Base-by-base conservation (phyloP, 2,797 vertebrate genomes). In the Halcyon chelicuti region DNA sequence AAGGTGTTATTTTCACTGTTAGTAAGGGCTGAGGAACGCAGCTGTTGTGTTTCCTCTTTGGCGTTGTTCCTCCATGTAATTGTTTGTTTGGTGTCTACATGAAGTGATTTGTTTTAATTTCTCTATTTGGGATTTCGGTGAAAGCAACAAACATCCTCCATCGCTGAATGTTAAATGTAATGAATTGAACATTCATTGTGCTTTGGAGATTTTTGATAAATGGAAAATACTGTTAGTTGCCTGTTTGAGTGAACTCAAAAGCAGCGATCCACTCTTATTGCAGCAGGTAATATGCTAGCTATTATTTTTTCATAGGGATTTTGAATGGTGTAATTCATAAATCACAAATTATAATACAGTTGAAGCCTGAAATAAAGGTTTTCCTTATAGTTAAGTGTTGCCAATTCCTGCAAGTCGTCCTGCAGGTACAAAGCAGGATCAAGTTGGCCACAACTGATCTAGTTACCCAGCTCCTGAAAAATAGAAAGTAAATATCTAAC, bases 61-160 rank as follows among this genome's bases (percentile, higher is more conserved):
- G 81, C 54, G 1, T 60, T 67, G 68, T 86, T 93, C 73, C 60
- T 88, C 58, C 44, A 4, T 58, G n/a, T 80, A 93, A 75, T 94
- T 96, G 83, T 95, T 97, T 96, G 84, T 95, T 96, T 97, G 88
- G 74, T 28, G 96, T 96, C 82, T 88, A 54, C 85, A 88, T 67
- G 42, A 86, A 96, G 90, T 86, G 93, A 90, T 93, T 93, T 95
- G 63, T 94, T 96, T 96, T 92, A 89, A 66, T 96, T 83, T 93
- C 74, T 90, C 82, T 87, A 3, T 93, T 88, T 91, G 76, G 66
- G 51, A 63, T 94, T 78, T 73, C 79, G 71, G 47, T n/a, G 78
- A 94, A 94, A 95, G 75, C 4, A 58, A 68, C 89, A 72, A 60
- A 81, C 2, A 7, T 92, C 51, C 49, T 94, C 74, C 90, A 73